Evolutionary conservation across 2,888 invertebrate genomes (phyloP).

Genomic region (Seladonia tumulorum): DNA sequence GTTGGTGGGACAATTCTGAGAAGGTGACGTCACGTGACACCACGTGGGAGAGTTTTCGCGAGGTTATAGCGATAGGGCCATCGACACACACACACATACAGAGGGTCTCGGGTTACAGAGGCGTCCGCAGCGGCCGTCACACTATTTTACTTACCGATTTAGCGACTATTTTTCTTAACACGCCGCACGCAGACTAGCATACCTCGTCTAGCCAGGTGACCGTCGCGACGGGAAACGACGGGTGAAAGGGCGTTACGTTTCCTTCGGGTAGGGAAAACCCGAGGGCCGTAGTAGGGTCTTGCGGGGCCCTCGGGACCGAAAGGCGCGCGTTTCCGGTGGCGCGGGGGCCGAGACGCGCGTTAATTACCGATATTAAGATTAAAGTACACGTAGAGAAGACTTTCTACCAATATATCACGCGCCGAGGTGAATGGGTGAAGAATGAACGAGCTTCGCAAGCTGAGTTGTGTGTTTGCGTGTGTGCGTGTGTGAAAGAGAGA

Average conservation of each 20-base stretch:
- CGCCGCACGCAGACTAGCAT: constrained; percentile 49
- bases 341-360: constrained; percentile 30
- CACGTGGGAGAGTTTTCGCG: neutral
- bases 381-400: constrained; percentile 61
- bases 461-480: no score
- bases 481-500: neutral
- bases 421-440: constrained; percentile 7
- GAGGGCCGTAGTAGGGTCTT: neutral
- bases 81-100: neutral
- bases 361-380: constrained; percentile 49
- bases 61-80: neutral
- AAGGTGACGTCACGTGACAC: neutral
- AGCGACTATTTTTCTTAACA: constrained; percentile 54
- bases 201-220: constrained; percentile 13
- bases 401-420: constrained; percentile 35
- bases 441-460: constrained; percentile 7
- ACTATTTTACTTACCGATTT: constrained; percentile 57
- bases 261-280: constrained; percentile 1
- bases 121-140: constrained; percentile 16
- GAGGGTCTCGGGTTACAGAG: neutral
- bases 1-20: neutral
- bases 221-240: constrained; percentile 36
- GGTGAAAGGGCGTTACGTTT: constrained; percentile 1
- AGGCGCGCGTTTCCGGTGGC: constrained; percentile 9
- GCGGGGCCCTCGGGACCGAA: neutral